A percentile compares a stretch with the other conserved stretches of the same genome.
Conservation (phyloP, 2,888 invertebrate genomes). For the Brachyopa scutellaris region DNA sequence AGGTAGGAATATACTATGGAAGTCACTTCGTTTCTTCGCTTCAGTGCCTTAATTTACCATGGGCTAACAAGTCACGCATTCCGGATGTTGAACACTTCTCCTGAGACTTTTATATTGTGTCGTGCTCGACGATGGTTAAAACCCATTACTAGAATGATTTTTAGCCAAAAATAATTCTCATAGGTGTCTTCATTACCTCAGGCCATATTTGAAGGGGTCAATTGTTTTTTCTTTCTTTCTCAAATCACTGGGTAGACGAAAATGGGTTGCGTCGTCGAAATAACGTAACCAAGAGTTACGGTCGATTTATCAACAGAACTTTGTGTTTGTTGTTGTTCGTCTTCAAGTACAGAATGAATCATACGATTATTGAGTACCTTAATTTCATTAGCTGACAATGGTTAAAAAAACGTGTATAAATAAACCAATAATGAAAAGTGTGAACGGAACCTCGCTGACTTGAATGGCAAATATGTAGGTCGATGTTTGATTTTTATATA, state of each 20-base stretch:
- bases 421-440: too few species aligned
- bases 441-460: too few species aligned
- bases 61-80: slow-evolving; percentile 60
- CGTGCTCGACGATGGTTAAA: slow-evolving; percentile 42
- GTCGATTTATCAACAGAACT: too few species aligned
- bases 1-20: background rate
- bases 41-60: slow-evolving; percentile 51
- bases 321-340: too few species aligned
- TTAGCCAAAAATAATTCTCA: slow-evolving; percentile 36
- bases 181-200: slow-evolving; percentile 23
- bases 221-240: background rate
- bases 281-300: background rate
- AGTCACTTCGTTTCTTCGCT: slow-evolving; percentile 6
- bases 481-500: too few species aligned
- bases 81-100: slow-evolving; percentile 47
- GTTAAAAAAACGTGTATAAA: too few species aligned
- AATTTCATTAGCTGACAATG: too few species aligned
- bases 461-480: too few species aligned
- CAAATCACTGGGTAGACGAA: background rate
- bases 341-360: too few species aligned
- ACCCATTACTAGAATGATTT: slow-evolving; percentile 43
- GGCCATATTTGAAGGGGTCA: slow-evolving; percentile 22
- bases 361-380: too few species aligned
- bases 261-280: background rate
- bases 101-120: slow-evolving; percentile 20